Evolutionary conservation across 2,113 vertebrate species (phyloP), one percentile per base, ranked within the genome.

Genomic region (Eulemur rufifrons): DNA sequence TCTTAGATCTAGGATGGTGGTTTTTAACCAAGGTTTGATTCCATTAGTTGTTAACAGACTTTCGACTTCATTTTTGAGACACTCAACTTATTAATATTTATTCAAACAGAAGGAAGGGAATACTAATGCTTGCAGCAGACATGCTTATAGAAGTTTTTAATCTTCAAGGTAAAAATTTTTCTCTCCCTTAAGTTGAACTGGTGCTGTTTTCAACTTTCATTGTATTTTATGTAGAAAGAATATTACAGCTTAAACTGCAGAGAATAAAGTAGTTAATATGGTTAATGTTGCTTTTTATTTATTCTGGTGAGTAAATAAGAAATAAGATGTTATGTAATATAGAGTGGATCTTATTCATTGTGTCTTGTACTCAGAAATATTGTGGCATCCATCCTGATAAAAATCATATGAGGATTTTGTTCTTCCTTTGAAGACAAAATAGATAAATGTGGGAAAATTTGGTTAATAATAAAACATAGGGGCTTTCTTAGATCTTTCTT

Each of bases 91-190:
- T 56, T 56, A 56, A 56, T 56, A 56, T 18, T 81, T 91, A 80
- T 42, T 15, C 68, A 88, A 92, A 73, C 29, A 29, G 32, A 54
- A 89, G 34, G 3, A 66, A 89, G 42, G 50, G 29, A 81, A 54
- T 45, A 63, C 88, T 95, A 90, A 68, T 73, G 34, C 15, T 92
- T 90, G 15, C 1, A 86, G 42, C 17, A 82, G 50, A 78, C 13
- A 78, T 82, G 32, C 34, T 94, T 89, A 82, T n/a, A 73, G 71
- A 96, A 95, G 64, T 95, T 97, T 84, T 68, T 74, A 94, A 87
- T 96, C 34, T 93, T 95, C 15, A 80, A 64, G 42, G 66, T 82
- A 92, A 85, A 45, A 91, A 29, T 74, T 78, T 76, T 84, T 59
- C 81, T 73, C 2, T 45, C 23, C 69, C 39, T 89, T 89, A 96